Evolutionary conservation across 2,113 vertebrate genomes (phyloP), one percentile per base, ranked within the genome.

Genomic region (Oreochromis aureus): DNA sequence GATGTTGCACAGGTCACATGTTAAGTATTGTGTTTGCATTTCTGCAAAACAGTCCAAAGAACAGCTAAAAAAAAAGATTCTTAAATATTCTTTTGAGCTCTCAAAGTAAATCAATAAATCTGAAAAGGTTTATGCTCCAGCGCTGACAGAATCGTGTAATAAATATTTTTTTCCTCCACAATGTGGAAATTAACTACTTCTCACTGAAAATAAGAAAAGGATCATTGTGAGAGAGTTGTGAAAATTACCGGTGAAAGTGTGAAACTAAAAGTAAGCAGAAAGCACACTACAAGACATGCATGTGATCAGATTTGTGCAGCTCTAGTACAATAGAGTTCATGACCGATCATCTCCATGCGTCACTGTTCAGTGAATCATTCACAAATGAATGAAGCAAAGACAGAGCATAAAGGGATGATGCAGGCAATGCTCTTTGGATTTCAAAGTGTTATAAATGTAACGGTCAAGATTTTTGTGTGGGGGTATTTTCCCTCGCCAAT

Each of bases 311-410:
- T 78, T 78, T 78, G 46, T 51, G 46, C 44, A n/a, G 46, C 27
- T 32, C 27, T 51, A 51, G 24, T 78, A 78, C 46, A 51, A n/a
- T 53, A 32, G 27, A 34, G 55, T 22, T 39, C 6, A 2, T 4
- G 1, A 56, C 76, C n/a, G 18, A 58, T 24, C 18, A 27, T 59
- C 13, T 30, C 24, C 27, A 79, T 46, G 27, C 16, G 46, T 73
- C 53, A 69, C 82, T 53, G 58, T 83, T 78, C 59, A 78, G 59
- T 84, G 13, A 88, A 59, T 86, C 39, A 85, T 88, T 89, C 80
- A 79, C 2, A 2, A 84, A 58, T 86, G 39, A 82, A 76, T 7
- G 27, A 83, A 83, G 53, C 22, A 54, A 80, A 22, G 46, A 34
- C 39, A 53, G 73, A 51, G 11, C 46, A 78, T 3, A 13, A 78